Base-by-base conservation (phyloP, 2,888 invertebrate species). In the Pyralis farinalis region DNA sequence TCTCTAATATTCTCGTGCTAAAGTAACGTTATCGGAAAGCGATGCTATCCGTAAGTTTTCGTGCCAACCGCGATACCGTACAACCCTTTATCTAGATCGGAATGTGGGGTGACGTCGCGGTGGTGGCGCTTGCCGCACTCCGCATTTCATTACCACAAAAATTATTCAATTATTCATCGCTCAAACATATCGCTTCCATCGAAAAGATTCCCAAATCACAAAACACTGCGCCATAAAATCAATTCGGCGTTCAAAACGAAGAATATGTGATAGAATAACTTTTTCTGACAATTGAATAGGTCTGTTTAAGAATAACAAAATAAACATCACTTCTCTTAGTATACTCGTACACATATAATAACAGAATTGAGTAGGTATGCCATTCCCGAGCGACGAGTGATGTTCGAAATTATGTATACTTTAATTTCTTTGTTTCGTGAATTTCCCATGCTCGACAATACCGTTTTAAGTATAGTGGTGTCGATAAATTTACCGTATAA, bases 81-180 rank as follows among this genome's bases (percentile, higher is more conserved):
- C 71, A 81, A 85, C 83, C 83, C 85, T 84, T 87, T 88, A 88
- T 87, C 87, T 64, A 65, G 87, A 87, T 86, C 57, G 86, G 58
- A 78, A 52, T 58, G 58, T 58, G 50, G 55, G 55, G 86, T 64
- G 78, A 80, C 69, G 71, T 84, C 86, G 68, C 83, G 55, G 16
- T 4, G 16, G 16, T 16, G 63, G 49, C 53, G 50, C 38, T 30
- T 48, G 50, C 60, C 55, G 55, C 58, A 55, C 62, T 67, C 51
- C 55, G 71, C 63, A 71, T 70, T 62, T 75, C 75, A 76, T 82
- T 78, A 77, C 67, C 65, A 74, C 76, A 71, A 71, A 71, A 74
- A 78, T 72, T 74, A 77, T 79, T 73, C 71, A 73, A 70, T 73
- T 72, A 73, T 76, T 74, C 75, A 74, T 67, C 63, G 59, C 60